These are phyloP conservation scores for Oryzias melastigma DNA, from an alignment of 2,113 vertebrate species.

Conservation along the genomic window DNA sequence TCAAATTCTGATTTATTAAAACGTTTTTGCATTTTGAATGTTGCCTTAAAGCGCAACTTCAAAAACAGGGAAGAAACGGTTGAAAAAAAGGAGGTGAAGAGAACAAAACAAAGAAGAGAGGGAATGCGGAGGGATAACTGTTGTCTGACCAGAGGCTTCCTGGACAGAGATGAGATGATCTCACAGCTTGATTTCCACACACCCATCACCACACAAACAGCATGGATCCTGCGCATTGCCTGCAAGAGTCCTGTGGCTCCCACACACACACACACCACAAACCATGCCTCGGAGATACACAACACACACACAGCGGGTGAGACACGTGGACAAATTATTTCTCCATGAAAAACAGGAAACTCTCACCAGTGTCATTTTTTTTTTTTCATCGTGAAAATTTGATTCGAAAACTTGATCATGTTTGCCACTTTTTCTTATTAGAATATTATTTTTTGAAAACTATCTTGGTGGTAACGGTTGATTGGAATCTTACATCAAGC, in stretches of 20 bases:
- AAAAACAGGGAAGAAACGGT: conserved; percentile 4
- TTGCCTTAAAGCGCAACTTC: conserved; percentile 5
- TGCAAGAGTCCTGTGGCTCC: conserved; percentile 22
- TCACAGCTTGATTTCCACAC: conserved; percentile 48
- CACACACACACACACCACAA: conserved; percentile 28
- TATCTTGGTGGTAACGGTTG: conserved; percentile 1
- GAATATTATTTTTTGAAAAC: conserved; percentile 1
- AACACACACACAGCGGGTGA: conserved; percentile 2
- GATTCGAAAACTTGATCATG: conserved; percentile 6
- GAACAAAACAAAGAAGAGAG: conserved; percentile 13
- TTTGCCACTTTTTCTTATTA: conserved; percentile 10
- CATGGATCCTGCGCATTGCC: conserved; percentile 20
- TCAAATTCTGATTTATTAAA: not conserved
- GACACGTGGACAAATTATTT: conserved; percentile 25
- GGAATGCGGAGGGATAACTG: conserved; percentile 30
- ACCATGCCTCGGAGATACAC: not conserved
- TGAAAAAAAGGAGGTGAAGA: conserved; percentile 11
- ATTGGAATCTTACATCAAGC: conserved; percentile 4
- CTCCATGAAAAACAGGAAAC: conserved; percentile 26
- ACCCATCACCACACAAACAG: conserved; percentile 57
- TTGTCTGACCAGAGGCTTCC: conserved; percentile 63
- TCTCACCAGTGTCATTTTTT: conserved; percentile 18
- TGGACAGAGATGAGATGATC: conserved; percentile 63
- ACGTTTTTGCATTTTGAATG: conserved; percentile 4
- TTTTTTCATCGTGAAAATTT: conserved; percentile 42